These are phyloP conservation scores for Rhea americana DNA, from an alignment of 2,113 vertebrate species.

Conservation along the genomic window DNA sequence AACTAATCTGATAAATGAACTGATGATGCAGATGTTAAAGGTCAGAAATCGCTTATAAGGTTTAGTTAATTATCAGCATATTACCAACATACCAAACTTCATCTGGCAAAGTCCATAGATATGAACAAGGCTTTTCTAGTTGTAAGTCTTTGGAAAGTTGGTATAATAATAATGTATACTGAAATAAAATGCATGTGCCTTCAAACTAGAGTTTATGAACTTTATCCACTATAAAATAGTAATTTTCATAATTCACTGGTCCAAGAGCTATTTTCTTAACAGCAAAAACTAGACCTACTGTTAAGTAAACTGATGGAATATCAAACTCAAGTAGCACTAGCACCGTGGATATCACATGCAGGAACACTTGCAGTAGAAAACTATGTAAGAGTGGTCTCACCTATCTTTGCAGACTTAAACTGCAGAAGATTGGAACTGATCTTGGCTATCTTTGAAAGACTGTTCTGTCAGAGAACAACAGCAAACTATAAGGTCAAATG, in stretches of 20 bases:
- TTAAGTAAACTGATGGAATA: neutral
- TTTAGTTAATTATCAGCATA: neutral
- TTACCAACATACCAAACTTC: neutral
- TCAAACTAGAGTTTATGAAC: neutral
- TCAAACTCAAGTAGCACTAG: neutral
- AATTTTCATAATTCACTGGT: neutral
- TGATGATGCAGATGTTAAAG: neutral
- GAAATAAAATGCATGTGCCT: neutral
- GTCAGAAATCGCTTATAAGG: neutral
- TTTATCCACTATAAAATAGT: neutral
- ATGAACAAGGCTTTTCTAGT: neutral
- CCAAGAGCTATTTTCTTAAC: neutral
- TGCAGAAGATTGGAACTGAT: neutral
- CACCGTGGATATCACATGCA: neutral
- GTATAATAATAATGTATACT: neutral
- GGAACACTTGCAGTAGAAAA: neutral
- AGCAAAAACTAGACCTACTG: neutral
- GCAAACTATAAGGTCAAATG: neutral
- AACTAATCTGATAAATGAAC: neutral
- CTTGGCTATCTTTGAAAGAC: neutral
- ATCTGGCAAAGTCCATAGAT: neutral
- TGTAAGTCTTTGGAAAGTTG: neutral
- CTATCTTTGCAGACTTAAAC: no score
- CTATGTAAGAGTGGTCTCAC: no score
- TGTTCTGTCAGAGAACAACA: neutral